Conservation (phyloP, 1,140 invertebrate species). For the Sitophilus oryzae region DNA sequence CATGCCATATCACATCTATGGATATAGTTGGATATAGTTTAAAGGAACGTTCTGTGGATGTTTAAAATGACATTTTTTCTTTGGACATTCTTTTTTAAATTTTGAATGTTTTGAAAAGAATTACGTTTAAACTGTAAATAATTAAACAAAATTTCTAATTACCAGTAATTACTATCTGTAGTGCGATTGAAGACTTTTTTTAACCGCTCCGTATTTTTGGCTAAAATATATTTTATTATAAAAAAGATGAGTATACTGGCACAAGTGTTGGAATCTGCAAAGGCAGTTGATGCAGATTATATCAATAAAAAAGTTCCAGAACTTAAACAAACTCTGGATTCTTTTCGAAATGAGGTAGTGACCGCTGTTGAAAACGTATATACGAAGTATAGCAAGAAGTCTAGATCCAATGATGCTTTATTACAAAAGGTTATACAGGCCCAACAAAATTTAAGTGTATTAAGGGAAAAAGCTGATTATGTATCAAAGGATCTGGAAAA, state of each 20-base stretch:
- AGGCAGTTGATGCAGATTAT: slow-evolving; percentile 38
- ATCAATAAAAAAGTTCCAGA: slow-evolving; percentile 49
- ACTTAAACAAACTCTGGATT: slow-evolving; percentile 51
- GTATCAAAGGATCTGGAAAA: slow-evolving; percentile 52
- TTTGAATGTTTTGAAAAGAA: too few species aligned
- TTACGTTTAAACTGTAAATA: too few species aligned
- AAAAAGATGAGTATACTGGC: slow-evolving; percentile 35
- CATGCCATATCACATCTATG: too few species aligned
- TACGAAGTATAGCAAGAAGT: slow-evolving; percentile 48
- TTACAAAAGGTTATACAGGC: slow-evolving; percentile 40
- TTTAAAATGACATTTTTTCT: too few species aligned
- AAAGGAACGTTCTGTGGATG: too few species aligned
- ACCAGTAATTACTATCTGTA: too few species aligned
- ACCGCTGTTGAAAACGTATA: slow-evolving; percentile 51
- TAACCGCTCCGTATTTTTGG: too few species aligned
- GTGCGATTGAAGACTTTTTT: too few species aligned
- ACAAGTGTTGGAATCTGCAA: slow-evolving; percentile 32
- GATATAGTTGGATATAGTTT: too few species aligned
- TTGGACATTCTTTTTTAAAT: too few species aligned
- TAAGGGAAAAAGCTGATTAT: slow-evolving; percentile 50
- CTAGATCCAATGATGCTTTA: slow-evolving; percentile 49
- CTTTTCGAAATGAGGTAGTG: slow-evolving; percentile 51
- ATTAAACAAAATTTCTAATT: too few species aligned
- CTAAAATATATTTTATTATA: too few species aligned
- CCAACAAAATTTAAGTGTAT: slow-evolving; percentile 46